phyloP scores from a whole-genome alignment of 2,113 vertebrate species.

The Aplodontia rufa region DNA sequence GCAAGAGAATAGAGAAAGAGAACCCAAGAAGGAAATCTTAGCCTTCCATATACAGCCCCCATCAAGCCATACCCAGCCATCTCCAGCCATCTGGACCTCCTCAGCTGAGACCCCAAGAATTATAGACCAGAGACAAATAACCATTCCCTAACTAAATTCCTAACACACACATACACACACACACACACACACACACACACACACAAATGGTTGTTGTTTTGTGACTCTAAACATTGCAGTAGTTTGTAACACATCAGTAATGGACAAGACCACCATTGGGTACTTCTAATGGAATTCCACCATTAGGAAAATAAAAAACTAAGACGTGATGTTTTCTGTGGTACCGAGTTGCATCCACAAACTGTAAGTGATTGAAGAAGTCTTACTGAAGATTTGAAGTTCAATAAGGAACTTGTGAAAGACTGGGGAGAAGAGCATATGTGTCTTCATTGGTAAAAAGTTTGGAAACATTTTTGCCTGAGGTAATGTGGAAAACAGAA shows the following conservation, averaged over 20 bases:
- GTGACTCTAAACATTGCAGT: neutral
- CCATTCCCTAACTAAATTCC: neutral
- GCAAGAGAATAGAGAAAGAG: neutral
- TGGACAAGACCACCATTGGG: neutral
- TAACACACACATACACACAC: neutral
- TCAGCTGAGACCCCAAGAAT: neutral
- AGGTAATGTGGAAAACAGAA: conserved; percentile 32
- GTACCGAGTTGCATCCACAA: neutral
- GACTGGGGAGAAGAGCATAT: neutral
- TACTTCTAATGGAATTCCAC: neutral
- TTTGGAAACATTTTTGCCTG: neutral
- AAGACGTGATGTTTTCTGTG: neutral
- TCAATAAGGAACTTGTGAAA: neutral
- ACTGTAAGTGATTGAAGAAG: neutral
- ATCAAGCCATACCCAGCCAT: neutral
- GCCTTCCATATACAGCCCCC: neutral
- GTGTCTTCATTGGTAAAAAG: neutral
- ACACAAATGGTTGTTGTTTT: neutral
- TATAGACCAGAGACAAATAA: neutral
- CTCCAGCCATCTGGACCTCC: neutral
- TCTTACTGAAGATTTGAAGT: neutral
- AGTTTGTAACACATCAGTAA: neutral
- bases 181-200: neutral
- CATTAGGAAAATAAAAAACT: neutral
- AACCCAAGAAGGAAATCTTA: neutral